These are phyloP conservation scores for Drosophila erecta DNA, from an alignment of 1,140 invertebrate genomes.

Conservation along the genomic window DNA sequence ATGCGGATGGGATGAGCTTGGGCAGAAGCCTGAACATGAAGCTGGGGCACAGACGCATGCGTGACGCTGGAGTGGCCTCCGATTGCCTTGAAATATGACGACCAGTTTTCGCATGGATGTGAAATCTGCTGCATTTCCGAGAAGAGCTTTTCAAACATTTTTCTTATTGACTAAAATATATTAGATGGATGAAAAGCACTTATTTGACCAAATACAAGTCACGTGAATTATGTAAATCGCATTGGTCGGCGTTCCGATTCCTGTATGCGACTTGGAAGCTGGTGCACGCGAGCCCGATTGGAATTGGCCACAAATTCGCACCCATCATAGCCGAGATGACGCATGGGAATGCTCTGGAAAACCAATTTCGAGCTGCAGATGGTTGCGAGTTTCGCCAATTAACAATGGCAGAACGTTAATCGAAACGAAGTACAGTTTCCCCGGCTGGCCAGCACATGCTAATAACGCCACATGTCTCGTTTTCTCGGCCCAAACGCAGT, in stretches of 20 bases:
- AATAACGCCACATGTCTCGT: constrained; percentile 24
- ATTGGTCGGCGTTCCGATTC: constrained; percentile 30
- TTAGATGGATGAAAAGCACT: no score
- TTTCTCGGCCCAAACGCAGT: constrained; percentile 29
- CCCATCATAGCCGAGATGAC: neutral
- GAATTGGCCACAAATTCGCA: constrained; percentile 50
- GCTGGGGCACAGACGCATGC: constrained; percentile 21
- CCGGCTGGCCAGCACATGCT: constrained; percentile 6
- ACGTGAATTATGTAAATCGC: no score
- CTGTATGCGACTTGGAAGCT: constrained; percentile 7
- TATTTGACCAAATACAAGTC: no score
- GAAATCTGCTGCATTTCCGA: constrained; percentile 39
- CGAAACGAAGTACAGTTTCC: constrained; percentile 28
- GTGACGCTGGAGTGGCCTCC: constrained; percentile 12
- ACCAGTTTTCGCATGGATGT: constrained; percentile 54
- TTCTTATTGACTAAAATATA: no score
- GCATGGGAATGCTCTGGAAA: constrained; percentile 4
- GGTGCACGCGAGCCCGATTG: constrained; percentile 39
- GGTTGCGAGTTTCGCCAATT: constrained; percentile 17
- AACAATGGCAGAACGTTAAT: constrained; percentile 24
- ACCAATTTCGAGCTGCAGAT: constrained; percentile 10
- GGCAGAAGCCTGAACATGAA: neutral
- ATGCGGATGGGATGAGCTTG: neutral
- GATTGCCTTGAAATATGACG: constrained; percentile 67
- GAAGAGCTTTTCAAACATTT: constrained; percentile 21